phyloP scores from a whole-genome alignment of 2,888 invertebrate genomes.

The Melikaiella ostensackeni region DNA sequence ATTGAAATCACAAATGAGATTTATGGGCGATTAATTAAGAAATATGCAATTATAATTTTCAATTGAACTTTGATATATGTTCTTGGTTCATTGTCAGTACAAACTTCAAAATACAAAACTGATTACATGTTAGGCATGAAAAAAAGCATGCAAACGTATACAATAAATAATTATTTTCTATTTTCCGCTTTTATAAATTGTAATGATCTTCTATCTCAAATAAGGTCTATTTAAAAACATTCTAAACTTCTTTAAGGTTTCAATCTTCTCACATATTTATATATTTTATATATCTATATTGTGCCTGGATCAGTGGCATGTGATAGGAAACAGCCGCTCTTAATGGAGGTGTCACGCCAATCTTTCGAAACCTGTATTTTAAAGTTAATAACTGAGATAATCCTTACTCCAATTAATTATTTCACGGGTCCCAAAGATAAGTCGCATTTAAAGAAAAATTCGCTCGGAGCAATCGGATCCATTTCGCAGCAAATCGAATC shows the following conservation, averaged over 20 bases:
- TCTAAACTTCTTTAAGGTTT: neutral
- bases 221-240: neutral
- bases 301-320: neutral
- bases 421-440: neutral
- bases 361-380: neutral
- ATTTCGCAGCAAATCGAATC: slow-evolving; percentile 1
- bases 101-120: neutral
- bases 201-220: neutral
- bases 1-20: neutral
- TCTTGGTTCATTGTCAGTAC: neutral
- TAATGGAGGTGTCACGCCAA: neutral
- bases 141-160: neutral
- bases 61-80: neutral
- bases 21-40: neutral
- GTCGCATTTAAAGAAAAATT: neutral
- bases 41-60: neutral
- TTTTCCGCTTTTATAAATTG: neutral
- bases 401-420: neutral
- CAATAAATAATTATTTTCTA: neutral
- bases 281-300: neutral
- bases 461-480: neutral
- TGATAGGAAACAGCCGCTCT: neutral
- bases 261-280: neutral
- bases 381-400: neutral
- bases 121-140: neutral